Conservation (phyloP, 2,888 invertebrate genomes). For the Meloe dianella region DNA sequence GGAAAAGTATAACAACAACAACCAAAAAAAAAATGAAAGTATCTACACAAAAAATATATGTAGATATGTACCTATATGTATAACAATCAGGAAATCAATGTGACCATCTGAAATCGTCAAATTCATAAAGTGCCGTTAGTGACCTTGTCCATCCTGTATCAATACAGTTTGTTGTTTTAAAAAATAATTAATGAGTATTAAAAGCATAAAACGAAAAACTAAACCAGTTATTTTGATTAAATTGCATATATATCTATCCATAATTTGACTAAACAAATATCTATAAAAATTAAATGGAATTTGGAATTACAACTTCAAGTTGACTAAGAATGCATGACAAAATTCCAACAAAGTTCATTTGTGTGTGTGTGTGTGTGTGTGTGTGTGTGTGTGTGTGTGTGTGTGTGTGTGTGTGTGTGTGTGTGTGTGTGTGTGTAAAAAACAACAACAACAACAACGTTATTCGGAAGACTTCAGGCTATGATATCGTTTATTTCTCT, state of each 20-base stretch:
- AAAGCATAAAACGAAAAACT: neutral
- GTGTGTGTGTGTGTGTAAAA: too few species aligned
- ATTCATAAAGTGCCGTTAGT: slow-evolving; percentile 5
- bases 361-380: neutral
- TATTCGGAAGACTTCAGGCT: neutral
- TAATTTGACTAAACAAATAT: neutral
- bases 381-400: neutral
- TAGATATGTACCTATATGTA: too few species aligned
- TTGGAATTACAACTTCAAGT: neutral
- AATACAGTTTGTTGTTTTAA: neutral
- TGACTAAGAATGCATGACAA: slow-evolving; percentile 2
- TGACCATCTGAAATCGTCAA: neutral
- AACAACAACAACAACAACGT: neutral
- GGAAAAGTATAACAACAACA: neutral
- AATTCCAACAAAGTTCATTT: slow-evolving; percentile 7
- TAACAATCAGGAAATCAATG: neutral
- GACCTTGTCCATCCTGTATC: slow-evolving; percentile 4
- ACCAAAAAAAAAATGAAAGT: slow-evolving; percentile 6
- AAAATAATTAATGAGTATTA: neutral
- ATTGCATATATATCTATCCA: neutral
- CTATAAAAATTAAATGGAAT: neutral
- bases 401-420: neutral
- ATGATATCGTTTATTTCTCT: neutral
- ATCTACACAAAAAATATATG: neutral
- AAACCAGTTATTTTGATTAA: neutral